These are phyloP conservation scores for Molorchus minor DNA, from an alignment of 2,888 invertebrate species.

Conservation along the genomic window DNA sequence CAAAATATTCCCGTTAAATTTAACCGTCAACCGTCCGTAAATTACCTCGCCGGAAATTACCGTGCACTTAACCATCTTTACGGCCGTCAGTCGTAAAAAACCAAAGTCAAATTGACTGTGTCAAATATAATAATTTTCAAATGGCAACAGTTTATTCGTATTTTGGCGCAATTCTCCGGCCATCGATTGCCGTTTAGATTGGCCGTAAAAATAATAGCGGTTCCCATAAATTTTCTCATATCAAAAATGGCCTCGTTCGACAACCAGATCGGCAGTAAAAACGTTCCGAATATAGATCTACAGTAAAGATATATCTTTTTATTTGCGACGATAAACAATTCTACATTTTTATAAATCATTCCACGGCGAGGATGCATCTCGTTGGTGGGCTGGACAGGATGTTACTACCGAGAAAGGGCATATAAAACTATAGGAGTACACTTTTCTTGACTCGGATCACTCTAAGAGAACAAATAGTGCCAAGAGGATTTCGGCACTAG, in stretches of 20 bases:
- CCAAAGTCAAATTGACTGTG: slow-evolving; percentile 6
- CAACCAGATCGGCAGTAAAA: slow-evolving; percentile 25
- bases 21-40: too few relatives aligned
- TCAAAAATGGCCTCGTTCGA: slow-evolving; percentile 18
- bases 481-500: too few relatives aligned
- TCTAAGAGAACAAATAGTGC: too few relatives aligned
- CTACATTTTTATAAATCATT: slow-evolving; percentile 25
- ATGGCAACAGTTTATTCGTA: slow-evolving; percentile 12
- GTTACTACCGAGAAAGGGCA: too few relatives aligned
- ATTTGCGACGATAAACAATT: slow-evolving; percentile 22
- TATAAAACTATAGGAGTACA: too few relatives aligned
- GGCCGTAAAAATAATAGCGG: slow-evolving; percentile 18
- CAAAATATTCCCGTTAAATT: too few relatives aligned
- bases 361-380: not conserved
- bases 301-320: slow-evolving; percentile 22
- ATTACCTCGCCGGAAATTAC: too few relatives aligned
- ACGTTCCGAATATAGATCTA: slow-evolving; percentile 23
- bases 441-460: too few relatives aligned
- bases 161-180: slow-evolving; percentile 12
- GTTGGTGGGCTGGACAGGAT: too few relatives aligned
- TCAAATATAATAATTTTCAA: slow-evolving; percentile 20
- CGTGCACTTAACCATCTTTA: not conserved
- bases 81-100: not conserved
- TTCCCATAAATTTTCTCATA: slow-evolving; percentile 19
- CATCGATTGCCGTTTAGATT: slow-evolving; percentile 12